Conservation (phyloP, 1,140 invertebrate genomes). For the Aethina tumida region DNA sequence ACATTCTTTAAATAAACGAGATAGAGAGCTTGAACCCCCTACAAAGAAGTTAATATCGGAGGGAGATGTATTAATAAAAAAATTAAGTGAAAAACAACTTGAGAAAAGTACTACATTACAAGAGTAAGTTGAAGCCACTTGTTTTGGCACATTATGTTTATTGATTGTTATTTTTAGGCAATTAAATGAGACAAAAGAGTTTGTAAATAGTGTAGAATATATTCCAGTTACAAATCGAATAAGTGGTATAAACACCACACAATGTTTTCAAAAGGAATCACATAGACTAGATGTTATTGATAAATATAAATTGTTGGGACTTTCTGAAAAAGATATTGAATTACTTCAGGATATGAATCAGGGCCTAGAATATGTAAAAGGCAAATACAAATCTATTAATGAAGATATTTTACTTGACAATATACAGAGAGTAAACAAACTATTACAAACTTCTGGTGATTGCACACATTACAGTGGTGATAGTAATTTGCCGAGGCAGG, state of each 20-base stretch:
- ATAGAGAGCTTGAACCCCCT: conserved; percentile 20
- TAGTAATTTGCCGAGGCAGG: not conserved
- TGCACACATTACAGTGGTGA: not conserved
- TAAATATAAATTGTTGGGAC: conserved; percentile 18
- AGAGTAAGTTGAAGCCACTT: conserved; percentile 21
- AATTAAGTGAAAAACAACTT: conserved; percentile 26
- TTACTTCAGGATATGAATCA: conserved; percentile 17
- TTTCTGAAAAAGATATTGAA: conserved; percentile 24
- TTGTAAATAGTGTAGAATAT: conserved; percentile 19
- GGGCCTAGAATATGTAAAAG: conserved; percentile 12
- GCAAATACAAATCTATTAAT: conserved; percentile 23
- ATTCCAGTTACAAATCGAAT: conserved; percentile 17
- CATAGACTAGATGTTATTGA: conserved; percentile 16
- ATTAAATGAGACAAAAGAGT: conserved; percentile 20
- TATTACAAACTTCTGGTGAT: not conserved
- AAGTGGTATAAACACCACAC: conserved; percentile 19
- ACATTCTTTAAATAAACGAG: conserved; percentile 5
- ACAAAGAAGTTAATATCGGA: conserved; percentile 25
- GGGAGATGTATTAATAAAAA: conserved; percentile 27
- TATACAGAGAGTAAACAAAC: conserved; percentile 10
- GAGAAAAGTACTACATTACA: conserved; percentile 22
- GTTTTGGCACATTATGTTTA: not conserved
- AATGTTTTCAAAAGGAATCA: conserved; percentile 18
- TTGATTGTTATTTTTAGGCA: conserved; percentile 21
- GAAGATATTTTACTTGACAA: conserved; percentile 14